These are phyloP conservation scores for Philhelius pedissequus DNA, from an alignment of 2,888 invertebrate species.

Conservation along the genomic window DNA sequence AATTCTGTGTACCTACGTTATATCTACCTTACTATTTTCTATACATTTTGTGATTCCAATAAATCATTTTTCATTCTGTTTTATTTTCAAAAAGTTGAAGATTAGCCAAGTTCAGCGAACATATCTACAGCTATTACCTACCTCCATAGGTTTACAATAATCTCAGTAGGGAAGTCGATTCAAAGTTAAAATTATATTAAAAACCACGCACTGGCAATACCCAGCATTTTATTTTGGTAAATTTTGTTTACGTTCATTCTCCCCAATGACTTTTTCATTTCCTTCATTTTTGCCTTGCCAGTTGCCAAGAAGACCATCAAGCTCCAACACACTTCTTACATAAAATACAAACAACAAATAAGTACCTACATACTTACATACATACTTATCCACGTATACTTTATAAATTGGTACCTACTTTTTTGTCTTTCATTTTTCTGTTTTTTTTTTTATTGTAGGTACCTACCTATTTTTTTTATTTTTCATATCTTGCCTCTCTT, in stretches of 20 bases:
- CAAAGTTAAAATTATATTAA: no score
- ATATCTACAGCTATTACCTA: no score
- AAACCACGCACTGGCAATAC: conserved; percentile 42
- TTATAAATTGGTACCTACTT: conserved; percentile 31
- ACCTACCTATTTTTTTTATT: conserved; percentile 27
- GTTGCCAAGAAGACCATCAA: neutral
- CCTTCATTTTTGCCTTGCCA: neutral
- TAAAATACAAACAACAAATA: neutral
- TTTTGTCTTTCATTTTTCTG: conserved; percentile 54
- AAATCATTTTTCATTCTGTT: no score
- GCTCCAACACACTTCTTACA: neutral
- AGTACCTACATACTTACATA: neutral
- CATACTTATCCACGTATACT: conserved; percentile 9
- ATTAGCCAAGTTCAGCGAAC: no score
- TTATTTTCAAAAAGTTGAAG: no score
- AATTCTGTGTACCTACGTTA: no score
- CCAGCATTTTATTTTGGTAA: neutral
- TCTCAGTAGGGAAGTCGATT: no score
- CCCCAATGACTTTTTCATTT: conserved; percentile 10
- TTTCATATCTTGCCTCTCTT: conserved; percentile 14
- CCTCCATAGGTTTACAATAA: no score
- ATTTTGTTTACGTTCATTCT: conserved; percentile 36
- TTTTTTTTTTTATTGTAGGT: conserved; percentile 44
- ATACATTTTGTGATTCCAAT: no score
- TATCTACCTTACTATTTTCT: no score